Conservation (phyloP, 1,140 invertebrate species). For the Philaenus spumarius region DNA sequence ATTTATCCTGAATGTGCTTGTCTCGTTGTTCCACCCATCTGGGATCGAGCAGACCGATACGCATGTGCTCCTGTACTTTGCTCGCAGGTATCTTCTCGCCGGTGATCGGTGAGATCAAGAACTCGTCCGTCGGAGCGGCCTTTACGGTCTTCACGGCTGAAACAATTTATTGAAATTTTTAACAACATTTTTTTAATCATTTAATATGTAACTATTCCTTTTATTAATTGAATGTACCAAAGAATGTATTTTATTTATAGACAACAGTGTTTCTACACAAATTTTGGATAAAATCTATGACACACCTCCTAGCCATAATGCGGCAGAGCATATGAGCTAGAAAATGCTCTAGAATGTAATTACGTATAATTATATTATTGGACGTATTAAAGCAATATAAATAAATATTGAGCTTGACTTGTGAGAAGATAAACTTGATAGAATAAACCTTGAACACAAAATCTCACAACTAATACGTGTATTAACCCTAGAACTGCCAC, state of each 20-base stretch:
- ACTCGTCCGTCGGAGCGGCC: constrained; percentile 67
- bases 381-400: too few relatives aligned
- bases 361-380: too few relatives aligned
- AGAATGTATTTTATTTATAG: not conserved
- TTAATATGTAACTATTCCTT: not conserved
- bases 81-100: constrained; percentile 94
- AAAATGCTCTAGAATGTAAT: too few relatives aligned
- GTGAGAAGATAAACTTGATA: too few relatives aligned
- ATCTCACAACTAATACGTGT: too few relatives aligned
- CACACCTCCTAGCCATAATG: too few relatives aligned
- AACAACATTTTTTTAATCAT: not conserved
- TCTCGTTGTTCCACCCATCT: constrained; percentile 97
- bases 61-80: constrained; percentile 97
- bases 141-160: constrained; percentile 39
- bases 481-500: too few relatives aligned
- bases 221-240: not conserved
- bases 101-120: constrained; percentile 95
- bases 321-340: too few relatives aligned
- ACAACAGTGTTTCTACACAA: not conserved
- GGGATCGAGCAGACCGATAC: constrained; percentile 94
- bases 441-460: too few relatives aligned
- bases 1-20: constrained; percentile 72
- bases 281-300: not conserved
- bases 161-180: constrained; percentile 14
- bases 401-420: too few relatives aligned